Conservation (phyloP, 1,140 invertebrate species). For the Protaetia brevitarsis region DNA sequence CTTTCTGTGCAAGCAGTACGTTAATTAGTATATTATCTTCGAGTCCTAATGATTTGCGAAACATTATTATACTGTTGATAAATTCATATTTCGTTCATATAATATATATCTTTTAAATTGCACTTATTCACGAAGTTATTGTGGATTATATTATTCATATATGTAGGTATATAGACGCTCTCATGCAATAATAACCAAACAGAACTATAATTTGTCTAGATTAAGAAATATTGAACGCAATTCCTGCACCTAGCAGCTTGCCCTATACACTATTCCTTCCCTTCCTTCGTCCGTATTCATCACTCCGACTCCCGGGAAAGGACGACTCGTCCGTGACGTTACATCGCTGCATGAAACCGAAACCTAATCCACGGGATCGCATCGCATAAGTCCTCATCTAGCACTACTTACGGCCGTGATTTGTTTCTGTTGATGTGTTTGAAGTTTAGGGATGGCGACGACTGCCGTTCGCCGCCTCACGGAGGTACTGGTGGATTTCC, state of each 20-base stretch:
- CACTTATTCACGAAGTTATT: too few species aligned
- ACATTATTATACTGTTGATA: too few species aligned
- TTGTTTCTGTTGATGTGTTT: conserved; percentile 45
- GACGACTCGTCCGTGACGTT: conserved; percentile 1
- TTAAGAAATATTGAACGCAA: conserved; percentile 12
- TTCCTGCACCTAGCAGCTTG: background rate
- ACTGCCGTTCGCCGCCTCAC: too few species aligned
- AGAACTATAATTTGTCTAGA: background rate
- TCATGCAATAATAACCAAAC: background rate
- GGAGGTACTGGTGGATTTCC: too few species aligned
- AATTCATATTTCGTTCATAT: too few species aligned
- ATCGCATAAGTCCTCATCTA: conserved; percentile 43
- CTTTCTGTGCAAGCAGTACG: too few species aligned
- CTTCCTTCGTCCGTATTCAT: background rate
- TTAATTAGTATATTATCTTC: too few species aligned
- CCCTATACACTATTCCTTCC: background rate
- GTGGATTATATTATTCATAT: background rate
- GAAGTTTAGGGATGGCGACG: conserved; percentile 40
- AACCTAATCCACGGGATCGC: conserved; percentile 35
- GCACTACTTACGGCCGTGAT: conserved; percentile 41
- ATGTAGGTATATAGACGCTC: background rate
- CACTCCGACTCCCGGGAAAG: background rate
- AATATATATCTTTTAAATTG: too few species aligned
- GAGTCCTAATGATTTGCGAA: too few species aligned
- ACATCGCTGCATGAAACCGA: conserved; percentile 22